A percentile compares a stretch with the other conserved stretches of the same genome.
phyloP scores from a whole-genome alignment of 2,888 invertebrate species.

The Calameuta pallipes region DNA sequence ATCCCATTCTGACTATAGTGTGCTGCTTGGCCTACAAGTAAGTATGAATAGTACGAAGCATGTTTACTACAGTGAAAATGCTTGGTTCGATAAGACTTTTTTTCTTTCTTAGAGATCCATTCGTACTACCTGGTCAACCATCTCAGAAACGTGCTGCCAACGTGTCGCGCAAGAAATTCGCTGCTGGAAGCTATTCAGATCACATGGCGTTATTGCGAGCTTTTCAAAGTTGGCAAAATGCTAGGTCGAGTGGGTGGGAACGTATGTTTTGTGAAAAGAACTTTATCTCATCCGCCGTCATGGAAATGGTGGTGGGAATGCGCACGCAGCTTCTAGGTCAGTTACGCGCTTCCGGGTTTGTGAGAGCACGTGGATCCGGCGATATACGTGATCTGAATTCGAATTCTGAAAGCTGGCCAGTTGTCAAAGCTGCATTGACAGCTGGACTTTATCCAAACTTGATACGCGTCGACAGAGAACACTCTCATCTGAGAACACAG shows the following conservation, averaged over 20 bases:
- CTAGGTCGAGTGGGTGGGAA: slow-evolving; percentile 74
- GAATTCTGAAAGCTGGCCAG: slow-evolving; percentile 88
- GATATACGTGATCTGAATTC: slow-evolving; percentile 84
- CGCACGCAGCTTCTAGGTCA: slow-evolving; percentile 86
- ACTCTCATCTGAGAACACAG: slow-evolving; percentile 73
- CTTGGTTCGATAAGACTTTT: neutral
- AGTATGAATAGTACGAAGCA: slow-evolving; percentile 30
- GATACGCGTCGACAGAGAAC: slow-evolving; percentile 77
- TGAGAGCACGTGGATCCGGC: slow-evolving; percentile 72
- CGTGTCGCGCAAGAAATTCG: slow-evolving; percentile 75
- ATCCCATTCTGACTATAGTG: slow-evolving; percentile 91
- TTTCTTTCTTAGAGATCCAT: slow-evolving; percentile 74
- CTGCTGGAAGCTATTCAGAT: slow-evolving; percentile 85
- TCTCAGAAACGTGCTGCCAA: slow-evolving; percentile 74
- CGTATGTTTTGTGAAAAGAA: slow-evolving; percentile 80
- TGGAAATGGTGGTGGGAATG: slow-evolving; percentile 91
- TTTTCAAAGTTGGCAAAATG: slow-evolving; percentile 78
- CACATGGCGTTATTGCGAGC: slow-evolving; percentile 87
- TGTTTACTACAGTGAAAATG: neutral
- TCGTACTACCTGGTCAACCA: slow-evolving; percentile 79
- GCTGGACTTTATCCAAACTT: slow-evolving; percentile 93
- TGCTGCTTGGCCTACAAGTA: slow-evolving; percentile 84
- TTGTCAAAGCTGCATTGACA: slow-evolving; percentile 89
- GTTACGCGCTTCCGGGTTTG: slow-evolving; percentile 80
- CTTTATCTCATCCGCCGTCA: slow-evolving; percentile 81